A percentile compares a stretch with the other conserved stretches of the same genome.
These are phyloP conservation scores for Littorina saxatilis DNA, from an alignment of 1,140 invertebrate genomes.

Conservation along the genomic window DNA sequence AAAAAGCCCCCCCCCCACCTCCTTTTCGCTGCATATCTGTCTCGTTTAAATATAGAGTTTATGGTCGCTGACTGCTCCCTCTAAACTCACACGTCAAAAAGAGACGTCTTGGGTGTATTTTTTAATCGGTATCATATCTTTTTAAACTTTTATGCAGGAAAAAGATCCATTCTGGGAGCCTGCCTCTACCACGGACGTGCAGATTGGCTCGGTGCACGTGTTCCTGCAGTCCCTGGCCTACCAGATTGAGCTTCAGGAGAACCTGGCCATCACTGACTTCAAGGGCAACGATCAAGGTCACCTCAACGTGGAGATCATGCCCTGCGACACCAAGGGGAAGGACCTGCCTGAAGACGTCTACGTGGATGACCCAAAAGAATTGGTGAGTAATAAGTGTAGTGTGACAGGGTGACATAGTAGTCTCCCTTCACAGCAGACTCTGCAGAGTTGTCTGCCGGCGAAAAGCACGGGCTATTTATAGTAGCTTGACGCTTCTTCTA, in stretches of 20 bases:
- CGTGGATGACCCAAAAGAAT: conserved; percentile 77
- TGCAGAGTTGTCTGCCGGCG: too few relatives aligned
- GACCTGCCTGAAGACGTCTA: conserved; percentile 76
- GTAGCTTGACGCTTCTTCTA: too few relatives aligned
- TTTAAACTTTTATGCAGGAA: conserved; percentile 76
- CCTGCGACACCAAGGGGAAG: conserved; percentile 57
- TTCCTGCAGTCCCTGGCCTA: conserved; percentile 79
- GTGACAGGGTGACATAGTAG: too few relatives aligned
- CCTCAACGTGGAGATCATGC: conserved; percentile 57
- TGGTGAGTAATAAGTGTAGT: conserved; percentile 62
- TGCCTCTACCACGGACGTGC: conserved; percentile 76
- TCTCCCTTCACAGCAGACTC: too few relatives aligned
- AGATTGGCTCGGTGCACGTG: conserved; percentile 79
- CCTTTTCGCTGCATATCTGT: too few relatives aligned
- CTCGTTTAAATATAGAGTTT: too few relatives aligned
- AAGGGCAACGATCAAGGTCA: conserved; percentile 76
- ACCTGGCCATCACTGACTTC: conserved; percentile 78
- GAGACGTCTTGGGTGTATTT: too few relatives aligned
- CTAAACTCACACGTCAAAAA: too few relatives aligned
- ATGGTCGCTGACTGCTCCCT: too few relatives aligned
- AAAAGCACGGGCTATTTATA: too few relatives aligned
- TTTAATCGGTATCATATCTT: too few relatives aligned
- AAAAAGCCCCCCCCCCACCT: too few relatives aligned
- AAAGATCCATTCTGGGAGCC: conserved; percentile 82
- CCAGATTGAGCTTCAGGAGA: conserved; percentile 79